Evolutionary conservation across 2,888 invertebrate species (phyloP).

Genomic region (Itoplectis maculator): DNA sequence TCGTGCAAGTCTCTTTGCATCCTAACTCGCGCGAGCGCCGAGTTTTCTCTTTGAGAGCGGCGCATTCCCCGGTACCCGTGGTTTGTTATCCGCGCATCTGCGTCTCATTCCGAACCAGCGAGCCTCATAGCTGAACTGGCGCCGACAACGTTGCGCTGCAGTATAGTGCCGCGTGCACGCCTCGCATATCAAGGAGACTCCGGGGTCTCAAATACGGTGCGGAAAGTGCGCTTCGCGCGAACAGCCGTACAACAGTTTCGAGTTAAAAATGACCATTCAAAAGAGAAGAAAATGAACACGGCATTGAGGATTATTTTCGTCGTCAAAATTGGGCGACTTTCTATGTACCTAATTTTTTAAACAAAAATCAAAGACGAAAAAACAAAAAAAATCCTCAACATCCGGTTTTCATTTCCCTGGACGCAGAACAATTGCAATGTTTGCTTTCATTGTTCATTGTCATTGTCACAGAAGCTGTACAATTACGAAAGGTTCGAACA

Average conservation of each 20-base stretch:
- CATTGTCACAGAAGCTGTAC: too few species aligned
- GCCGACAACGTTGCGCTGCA: constrained; percentile 41
- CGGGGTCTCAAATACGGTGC: constrained; percentile 22
- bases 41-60: constrained; percentile 61
- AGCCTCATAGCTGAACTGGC: constrained; percentile 15
- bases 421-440: too few species aligned
- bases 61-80: constrained; percentile 46
- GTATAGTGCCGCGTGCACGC: constrained; percentile 13
- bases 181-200: constrained; percentile 53
- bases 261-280: neutral
- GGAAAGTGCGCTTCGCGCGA: constrained; percentile 35
- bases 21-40: constrained; percentile 15
- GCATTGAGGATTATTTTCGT: too few species aligned
- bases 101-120: constrained; percentile 43
- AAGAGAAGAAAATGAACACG: neutral
- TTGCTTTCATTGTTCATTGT: too few species aligned
- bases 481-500: too few species aligned
- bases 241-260: constrained; percentile 13
- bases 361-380: too few species aligned
- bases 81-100: constrained; percentile 64
- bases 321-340: too few species aligned
- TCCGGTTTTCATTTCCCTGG: too few species aligned
- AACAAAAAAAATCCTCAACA: too few species aligned
- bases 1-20: constrained; percentile 59
- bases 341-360: too few species aligned